phyloP scores from a whole-genome alignment of 2,113 vertebrate species.

The Cavia porcellus region DNA sequence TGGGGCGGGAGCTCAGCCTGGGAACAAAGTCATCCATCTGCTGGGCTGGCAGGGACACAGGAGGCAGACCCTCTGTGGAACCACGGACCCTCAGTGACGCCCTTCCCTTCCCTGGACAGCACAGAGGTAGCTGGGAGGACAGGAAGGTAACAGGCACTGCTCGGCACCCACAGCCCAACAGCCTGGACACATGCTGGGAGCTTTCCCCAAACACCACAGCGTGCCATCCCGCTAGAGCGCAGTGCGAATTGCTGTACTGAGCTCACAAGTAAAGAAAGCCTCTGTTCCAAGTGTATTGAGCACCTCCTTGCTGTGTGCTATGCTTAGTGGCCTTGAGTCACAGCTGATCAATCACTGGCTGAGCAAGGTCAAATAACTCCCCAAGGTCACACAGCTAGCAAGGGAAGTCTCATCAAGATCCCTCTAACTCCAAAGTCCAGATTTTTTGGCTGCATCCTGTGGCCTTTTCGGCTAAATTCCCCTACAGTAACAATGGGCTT shows the following conservation, averaged over 20 bases:
- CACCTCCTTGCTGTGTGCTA: accelerated
- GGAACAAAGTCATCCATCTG: conserved; percentile 60
- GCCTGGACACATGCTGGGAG: background rate
- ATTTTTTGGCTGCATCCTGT: accelerated
- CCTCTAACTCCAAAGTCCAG: background rate
- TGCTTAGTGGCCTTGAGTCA: background rate
- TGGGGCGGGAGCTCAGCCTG: background rate
- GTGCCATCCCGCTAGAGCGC: accelerated
- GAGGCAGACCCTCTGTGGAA: background rate
- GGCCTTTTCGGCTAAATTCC: background rate
- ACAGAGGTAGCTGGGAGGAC: background rate
- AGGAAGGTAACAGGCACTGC: background rate
- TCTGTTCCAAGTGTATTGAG: accelerated
- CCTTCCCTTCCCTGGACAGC: background rate
- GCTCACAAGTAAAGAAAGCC: background rate
- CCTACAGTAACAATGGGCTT: too few species aligned
- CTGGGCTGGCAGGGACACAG: background rate
- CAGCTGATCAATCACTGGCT: background rate
- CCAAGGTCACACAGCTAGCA: background rate
- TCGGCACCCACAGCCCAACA: accelerated
- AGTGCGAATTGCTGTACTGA: accelerated
- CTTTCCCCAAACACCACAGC: background rate
- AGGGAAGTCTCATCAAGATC: background rate
- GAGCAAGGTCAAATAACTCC: background rate
- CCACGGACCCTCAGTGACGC: background rate